Conservation (phyloP, 2,888 invertebrate genomes). For the Drosophila gaucha region DNA sequence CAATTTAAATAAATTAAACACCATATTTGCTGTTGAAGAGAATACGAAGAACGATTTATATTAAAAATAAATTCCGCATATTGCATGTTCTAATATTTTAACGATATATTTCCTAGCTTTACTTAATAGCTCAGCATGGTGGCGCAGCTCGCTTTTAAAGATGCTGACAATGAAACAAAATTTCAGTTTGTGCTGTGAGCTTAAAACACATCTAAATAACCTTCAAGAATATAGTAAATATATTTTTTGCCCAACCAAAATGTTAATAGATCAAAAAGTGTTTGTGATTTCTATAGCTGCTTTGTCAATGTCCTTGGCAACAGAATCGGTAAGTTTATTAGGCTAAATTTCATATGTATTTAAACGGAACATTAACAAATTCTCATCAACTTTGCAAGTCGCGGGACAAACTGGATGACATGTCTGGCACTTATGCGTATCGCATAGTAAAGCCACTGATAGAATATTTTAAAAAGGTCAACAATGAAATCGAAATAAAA, state of each 20-base stretch:
- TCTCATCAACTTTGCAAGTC: neutral
- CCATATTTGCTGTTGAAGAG: slow-evolving; percentile 11
- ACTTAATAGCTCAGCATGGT: neutral
- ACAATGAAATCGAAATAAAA: neutral
- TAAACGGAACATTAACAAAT: too few species aligned
- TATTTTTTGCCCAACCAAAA: neutral
- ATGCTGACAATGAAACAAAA: too few species aligned
- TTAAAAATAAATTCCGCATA: neutral
- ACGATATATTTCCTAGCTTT: neutral
- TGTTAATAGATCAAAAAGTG: neutral
- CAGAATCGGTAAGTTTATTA: neutral
- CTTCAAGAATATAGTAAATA: neutral
- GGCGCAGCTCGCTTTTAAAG: neutral
- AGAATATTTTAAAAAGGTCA: neutral
- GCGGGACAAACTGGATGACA: neutral
- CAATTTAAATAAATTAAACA: slow-evolving; percentile 72
- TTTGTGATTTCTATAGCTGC: neutral
- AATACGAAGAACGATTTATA: slow-evolving; percentile 1
- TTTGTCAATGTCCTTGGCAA: neutral
- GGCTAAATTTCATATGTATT: neutral
- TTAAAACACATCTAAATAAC: neutral
- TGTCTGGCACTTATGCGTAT: neutral
- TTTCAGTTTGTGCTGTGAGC: neutral
- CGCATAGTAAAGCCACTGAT: neutral
- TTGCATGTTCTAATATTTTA: neutral